Percentiles rank a stretch among this genome's conserved stretches.
Evolutionary conservation across 1,140 invertebrate genomes (phyloP).

Genomic region (Brachionus manjavacas): DNA sequence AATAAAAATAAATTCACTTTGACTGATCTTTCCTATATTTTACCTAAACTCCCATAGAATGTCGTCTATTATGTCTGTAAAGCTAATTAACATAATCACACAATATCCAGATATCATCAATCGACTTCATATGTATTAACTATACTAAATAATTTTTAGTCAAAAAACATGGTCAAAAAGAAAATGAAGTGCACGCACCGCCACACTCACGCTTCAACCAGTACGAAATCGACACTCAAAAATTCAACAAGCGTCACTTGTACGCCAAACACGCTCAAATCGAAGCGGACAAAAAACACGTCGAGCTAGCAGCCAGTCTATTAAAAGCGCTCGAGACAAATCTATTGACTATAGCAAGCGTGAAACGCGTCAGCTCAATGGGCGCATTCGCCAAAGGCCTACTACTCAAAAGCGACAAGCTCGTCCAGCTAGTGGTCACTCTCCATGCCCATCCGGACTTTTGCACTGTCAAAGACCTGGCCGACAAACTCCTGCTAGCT

Average conservation of each 20-base stretch:
- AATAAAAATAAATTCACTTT: no score
- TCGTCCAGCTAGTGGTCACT: background rate
- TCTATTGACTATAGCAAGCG: background rate
- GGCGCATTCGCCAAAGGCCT: background rate
- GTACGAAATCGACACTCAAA: background rate
- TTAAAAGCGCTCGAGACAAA: background rate
- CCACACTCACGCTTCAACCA: background rate
- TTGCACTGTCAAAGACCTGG: background rate
- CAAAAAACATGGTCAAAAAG: background rate
- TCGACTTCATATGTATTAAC: no score
- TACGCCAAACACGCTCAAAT: background rate
- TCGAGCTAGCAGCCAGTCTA: background rate
- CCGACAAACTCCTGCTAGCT: background rate
- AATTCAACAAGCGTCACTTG: background rate
- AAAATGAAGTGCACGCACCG: background rate
- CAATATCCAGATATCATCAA: no score
- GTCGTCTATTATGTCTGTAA: no score
- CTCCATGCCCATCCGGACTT: background rate
- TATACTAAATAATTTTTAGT: constrained; percentile 4
- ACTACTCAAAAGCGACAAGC: background rate
- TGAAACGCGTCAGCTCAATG: background rate
- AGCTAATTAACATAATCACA: no score
- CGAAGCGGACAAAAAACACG: background rate
- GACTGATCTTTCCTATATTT: no score
- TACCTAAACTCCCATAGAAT: no score